Conservation (phyloP, 2,888 invertebrate genomes). For the Dascillus cervinus region DNA sequence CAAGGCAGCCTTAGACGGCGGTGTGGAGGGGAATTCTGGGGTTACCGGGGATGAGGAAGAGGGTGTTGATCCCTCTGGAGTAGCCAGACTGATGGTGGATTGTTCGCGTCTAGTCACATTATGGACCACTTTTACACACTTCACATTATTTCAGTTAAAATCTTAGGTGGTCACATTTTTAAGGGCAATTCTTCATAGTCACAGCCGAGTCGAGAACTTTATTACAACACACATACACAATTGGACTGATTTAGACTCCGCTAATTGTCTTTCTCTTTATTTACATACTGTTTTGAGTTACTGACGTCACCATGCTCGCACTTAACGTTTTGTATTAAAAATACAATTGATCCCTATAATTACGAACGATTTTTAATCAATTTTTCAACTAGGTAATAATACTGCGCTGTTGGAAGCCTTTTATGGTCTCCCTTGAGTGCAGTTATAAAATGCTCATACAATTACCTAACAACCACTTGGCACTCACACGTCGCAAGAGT, state of each 20-base stretch:
- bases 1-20: conserved; percentile 23
- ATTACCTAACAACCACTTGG: no score
- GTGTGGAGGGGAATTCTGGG: conserved; percentile 30
- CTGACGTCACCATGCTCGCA: conserved; percentile 6
- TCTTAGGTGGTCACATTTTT: neutral
- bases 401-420: no score
- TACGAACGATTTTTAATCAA: no score
- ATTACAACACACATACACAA: neutral
- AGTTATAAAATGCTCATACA: no score
- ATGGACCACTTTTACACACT: conserved; percentile 2
- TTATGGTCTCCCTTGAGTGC: no score
- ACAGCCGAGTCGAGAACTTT: neutral
- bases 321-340: no score
- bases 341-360: no score
- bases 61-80: conserved; percentile 23
- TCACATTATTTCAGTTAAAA: neutral
- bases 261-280: conserved; percentile 7
- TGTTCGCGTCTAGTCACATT: conserved; percentile 10
- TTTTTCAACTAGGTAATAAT: no score
- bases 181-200: neutral
- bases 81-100: conserved; percentile 33
- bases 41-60: conserved; percentile 18
- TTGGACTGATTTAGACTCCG: conserved; percentile 6
- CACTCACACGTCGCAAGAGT: no score
- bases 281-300: conserved; percentile 4